Evolutionary conservation across 2,797 vertebrate species (phyloP), one percentile per base, ranked within the genome.

Genomic region (Diceros bicornis): DNA sequence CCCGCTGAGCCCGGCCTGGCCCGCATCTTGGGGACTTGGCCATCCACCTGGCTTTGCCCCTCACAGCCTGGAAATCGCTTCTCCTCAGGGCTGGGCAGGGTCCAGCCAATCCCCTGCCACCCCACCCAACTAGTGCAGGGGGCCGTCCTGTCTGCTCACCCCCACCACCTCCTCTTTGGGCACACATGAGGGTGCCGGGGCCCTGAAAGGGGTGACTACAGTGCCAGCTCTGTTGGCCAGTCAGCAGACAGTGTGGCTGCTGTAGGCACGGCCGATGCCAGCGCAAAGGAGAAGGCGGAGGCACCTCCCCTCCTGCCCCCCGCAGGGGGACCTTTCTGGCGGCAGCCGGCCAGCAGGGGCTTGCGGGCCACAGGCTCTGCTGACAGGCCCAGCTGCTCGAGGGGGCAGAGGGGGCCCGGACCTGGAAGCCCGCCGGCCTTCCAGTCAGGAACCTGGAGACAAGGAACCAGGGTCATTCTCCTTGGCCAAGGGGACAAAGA

Each of bases 311-410:
- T 32, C 79, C 0, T 0, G 12, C 18, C 6, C n/a, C 55, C 2
- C 1, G 3, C 41, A 23, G 14, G 1, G 7, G 11, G 47, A 12
- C 47, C 47, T 68, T 18, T 4, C 13, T 0, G 6, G 44, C 55
- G 37, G n/a, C 23, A 16, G 55, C 21, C 55, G 27, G 50, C 14
- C 52, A 9, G 52, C 21, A 78, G 55, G 57, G 41, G 50, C 50
- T 34, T 13, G 2, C n/a, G 25, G 14, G 18, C 29, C 32, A 32
- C 13, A 10, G 34, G 50, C 78, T 64, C 64, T 1, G 34, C 23
- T 20, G 6, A 47, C 52, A 8, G 13, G 55, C 37, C 4, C 4
- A 6, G 18, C 18, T 1, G 18, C 4, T 2, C 0, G 0, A 8
- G 34, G 57, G 9, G 8, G 2, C 0, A 8, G 0, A 2, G 6